These are phyloP conservation scores for Anguilla megastoma DNA, from an alignment of 2,797 vertebrate species.

Conservation along the genomic window DNA sequence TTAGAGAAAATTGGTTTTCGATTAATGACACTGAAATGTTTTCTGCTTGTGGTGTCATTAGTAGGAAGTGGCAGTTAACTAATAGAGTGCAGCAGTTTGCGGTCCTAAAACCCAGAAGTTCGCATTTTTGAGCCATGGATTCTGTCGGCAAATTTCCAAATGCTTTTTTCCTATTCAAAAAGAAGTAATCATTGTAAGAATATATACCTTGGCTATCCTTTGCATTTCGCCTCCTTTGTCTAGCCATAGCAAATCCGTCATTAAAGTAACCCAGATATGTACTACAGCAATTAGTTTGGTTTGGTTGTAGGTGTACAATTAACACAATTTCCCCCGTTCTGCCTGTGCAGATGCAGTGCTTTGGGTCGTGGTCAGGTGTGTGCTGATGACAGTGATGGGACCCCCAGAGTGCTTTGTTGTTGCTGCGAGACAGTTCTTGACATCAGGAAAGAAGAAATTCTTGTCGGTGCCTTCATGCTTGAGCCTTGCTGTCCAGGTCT, in stretches of 20 bases:
- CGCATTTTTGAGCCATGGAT: too few relatives aligned
- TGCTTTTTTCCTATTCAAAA: background rate
- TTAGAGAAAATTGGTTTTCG: background rate
- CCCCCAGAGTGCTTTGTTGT: constrained; percentile 40
- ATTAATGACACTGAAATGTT: background rate
- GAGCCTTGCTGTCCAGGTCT: constrained; percentile 78
- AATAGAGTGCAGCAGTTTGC: too few relatives aligned
- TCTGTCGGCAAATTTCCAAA: too few relatives aligned
- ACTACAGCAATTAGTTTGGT: background rate
- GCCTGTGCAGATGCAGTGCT: background rate
- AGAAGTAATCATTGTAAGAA: background rate
- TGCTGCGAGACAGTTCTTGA: constrained; percentile 63
- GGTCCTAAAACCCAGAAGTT: too few relatives aligned
- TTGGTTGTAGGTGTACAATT: background rate
- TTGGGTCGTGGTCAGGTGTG: background rate
- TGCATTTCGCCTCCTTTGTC: background rate
- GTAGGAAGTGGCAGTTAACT: background rate
- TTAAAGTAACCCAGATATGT: background rate
- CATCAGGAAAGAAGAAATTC: constrained; percentile 65
- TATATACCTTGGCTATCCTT: background rate
- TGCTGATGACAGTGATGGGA: background rate
- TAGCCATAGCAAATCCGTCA: background rate
- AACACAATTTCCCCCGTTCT: background rate
- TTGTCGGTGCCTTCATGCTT: constrained; percentile 67
- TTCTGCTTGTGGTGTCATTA: background rate